These are phyloP conservation scores for Scaptomyza graminum DNA, from an alignment of 1,140 invertebrate species.

Conservation along the genomic window DNA sequence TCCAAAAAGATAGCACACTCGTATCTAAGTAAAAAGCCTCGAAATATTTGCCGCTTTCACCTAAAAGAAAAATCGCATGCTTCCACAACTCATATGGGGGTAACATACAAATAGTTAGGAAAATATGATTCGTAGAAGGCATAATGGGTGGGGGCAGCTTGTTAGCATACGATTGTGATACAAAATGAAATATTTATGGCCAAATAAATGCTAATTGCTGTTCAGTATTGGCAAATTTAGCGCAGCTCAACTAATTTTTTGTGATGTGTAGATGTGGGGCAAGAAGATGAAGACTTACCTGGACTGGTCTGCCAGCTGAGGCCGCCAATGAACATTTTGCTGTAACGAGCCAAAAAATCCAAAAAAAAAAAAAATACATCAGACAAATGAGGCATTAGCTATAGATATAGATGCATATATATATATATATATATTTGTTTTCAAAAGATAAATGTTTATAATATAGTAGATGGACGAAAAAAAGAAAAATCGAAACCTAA, in stretches of 20 bases:
- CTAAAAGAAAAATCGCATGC: not conserved
- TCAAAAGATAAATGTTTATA: slow-evolving; percentile 25
- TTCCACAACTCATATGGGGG: not conserved
- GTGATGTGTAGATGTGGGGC: slow-evolving; percentile 11
- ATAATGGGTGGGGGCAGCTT: not conserved
- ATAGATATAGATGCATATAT: slow-evolving; percentile 4
- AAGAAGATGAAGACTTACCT: slow-evolving; percentile 88
- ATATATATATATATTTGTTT: not conserved
- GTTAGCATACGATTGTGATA: slow-evolving; percentile 51
- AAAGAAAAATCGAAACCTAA: slow-evolving; percentile 1
- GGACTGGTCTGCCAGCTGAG: slow-evolving; percentile 99
- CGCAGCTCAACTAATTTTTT: slow-evolving; percentile 56
- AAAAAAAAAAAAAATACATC: slow-evolving; percentile 51
- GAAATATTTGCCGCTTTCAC: not conserved
- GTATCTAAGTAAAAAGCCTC: not conserved
- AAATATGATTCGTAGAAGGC: not conserved
- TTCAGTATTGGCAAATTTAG: slow-evolving; percentile 37
- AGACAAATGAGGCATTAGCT: slow-evolving; percentile 56
- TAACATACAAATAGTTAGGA: not conserved
- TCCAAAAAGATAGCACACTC: not conserved
- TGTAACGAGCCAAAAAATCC: slow-evolving; percentile 82
- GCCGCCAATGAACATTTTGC: slow-evolving; percentile 99
- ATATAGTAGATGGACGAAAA: slow-evolving; percentile 12
- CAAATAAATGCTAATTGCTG: slow-evolving; percentile 51
- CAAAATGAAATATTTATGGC: slow-evolving; percentile 5